Percentiles rank a stretch among this genome's conserved stretches.
phyloP scores from a whole-genome alignment of 1,140 invertebrate species.

The Halyomorpha halys region DNA sequence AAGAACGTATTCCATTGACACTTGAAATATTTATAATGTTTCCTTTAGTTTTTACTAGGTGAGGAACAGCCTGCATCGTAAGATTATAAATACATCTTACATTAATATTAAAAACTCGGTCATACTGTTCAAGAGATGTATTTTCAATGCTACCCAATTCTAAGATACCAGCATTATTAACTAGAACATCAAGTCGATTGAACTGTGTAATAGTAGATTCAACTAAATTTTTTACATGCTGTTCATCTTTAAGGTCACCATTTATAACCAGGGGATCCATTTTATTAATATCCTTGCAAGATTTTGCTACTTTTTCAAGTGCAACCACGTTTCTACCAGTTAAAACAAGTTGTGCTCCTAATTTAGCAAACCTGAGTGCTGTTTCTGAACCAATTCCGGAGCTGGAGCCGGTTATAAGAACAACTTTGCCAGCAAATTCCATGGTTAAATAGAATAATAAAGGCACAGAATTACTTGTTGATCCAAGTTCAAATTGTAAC shows the following conservation, averaged over 20 bases:
- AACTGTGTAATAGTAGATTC: conserved; percentile 56
- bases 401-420: conserved; percentile 65
- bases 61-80: conserved; percentile 69
- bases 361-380: conserved; percentile 58
- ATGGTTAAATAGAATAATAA: conserved; percentile 31
- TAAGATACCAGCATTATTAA: conserved; percentile 82
- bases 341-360: conserved; percentile 38
- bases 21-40: conserved; percentile 87
- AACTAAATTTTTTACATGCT: conserved; percentile 51
- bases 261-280: conserved; percentile 40
- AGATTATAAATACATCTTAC: conserved; percentile 72
- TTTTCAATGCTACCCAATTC: conserved; percentile 71
- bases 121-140: conserved; percentile 69
- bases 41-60: conserved; percentile 69
- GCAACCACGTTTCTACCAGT: conserved; percentile 33
- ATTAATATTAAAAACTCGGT: conserved; percentile 73
- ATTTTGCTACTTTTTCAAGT: conserved; percentile 32
- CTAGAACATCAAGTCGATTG: conserved; percentile 61
- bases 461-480: no score
- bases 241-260: conserved; percentile 58
- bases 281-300: conserved; percentile 32
- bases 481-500: no score
- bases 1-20: conserved; percentile 42
- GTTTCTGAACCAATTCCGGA: conserved; percentile 75
- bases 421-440: conserved; percentile 54